phyloP scores from a whole-genome alignment of 2,113 vertebrate genomes.

The Mobula birostris region DNA sequence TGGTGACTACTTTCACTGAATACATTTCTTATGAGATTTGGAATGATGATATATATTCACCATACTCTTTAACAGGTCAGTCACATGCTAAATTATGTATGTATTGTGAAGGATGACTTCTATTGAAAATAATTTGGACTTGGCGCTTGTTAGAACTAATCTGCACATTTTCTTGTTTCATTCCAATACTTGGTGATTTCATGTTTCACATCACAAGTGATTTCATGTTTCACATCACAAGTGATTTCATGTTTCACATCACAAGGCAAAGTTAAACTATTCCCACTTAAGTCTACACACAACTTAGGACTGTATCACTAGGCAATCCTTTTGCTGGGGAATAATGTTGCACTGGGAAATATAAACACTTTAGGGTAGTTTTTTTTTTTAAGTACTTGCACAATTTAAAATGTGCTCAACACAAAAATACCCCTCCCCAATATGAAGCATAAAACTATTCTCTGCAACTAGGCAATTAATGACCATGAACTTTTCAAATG shows the following conservation, averaged over 20 bases:
- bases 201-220: neutral
- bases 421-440: neutral
- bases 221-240: too few species aligned
- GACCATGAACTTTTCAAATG: slow-evolving; percentile 6
- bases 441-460: neutral
- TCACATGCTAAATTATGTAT: neutral
- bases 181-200: neutral
- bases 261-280: neutral
- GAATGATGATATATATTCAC: neutral
- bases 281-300: neutral
- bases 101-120: neutral
- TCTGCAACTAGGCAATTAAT: neutral
- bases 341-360: neutral
- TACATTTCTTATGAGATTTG: neutral
- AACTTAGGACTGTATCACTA: neutral
- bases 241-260: neutral
- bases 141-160: neutral
- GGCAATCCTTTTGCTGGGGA: neutral
- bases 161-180: neutral
- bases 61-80: too few species aligned
- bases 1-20: neutral
- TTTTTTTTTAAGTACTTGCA: neutral
- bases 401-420: neutral
- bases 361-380: neutral
- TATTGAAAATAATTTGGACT: slow-evolving; percentile 2